Base-by-base conservation (phyloP, 2,888 invertebrate species). In the Spodoptera littoralis region DNA sequence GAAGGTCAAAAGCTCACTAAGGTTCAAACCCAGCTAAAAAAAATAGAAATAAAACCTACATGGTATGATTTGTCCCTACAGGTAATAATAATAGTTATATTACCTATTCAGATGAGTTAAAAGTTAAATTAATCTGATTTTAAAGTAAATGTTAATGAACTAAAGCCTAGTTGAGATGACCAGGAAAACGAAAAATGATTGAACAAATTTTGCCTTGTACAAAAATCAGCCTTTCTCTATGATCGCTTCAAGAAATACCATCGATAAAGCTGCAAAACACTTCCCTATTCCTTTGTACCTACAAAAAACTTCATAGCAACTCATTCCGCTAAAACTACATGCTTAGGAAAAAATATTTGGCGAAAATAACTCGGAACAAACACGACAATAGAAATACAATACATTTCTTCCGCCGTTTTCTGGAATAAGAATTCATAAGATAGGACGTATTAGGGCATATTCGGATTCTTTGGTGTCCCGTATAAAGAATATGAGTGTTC, bases 341-440 rank as follows among this genome's bases (percentile, higher is more conserved):
- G n/a, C 61, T 63, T 50, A 61, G n/a, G 54, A 41, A 51, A 36
- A 65, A 74, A 67, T 62, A 58, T 68, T 68, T 68, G 52, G 27
- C 53, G 9, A 75, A 48, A 67, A 70, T 61, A 64, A 62, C 56
- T 57, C 43, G 52, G 60, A 60, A 55, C 52, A 61, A 13, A 60
- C 43, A 55, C 57, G 66, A 74, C 60, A 70, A 69, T 51, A 62
- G 57, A 60, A 62, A 65, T 76, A 75, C 57, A 72, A 75, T 69
- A 69, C 46, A 72, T 65, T 43, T 65, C 52, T 63, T 60, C 46
- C 65, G 11, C 53, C 45, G 56, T 65, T 65, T 69, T 63, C 65
- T 65, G 45, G 62, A 63, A 69, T 61, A 68, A 53, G 50, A 63
- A 76, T 72, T 49, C 57, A 60, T 72, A 60, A 63, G 63, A 65